Percentiles rank a stretch among this genome's conserved stretches.
Evolutionary conservation across 2,113 vertebrate species (phyloP).

Genomic region (Hemicordylus capensis): DNA sequence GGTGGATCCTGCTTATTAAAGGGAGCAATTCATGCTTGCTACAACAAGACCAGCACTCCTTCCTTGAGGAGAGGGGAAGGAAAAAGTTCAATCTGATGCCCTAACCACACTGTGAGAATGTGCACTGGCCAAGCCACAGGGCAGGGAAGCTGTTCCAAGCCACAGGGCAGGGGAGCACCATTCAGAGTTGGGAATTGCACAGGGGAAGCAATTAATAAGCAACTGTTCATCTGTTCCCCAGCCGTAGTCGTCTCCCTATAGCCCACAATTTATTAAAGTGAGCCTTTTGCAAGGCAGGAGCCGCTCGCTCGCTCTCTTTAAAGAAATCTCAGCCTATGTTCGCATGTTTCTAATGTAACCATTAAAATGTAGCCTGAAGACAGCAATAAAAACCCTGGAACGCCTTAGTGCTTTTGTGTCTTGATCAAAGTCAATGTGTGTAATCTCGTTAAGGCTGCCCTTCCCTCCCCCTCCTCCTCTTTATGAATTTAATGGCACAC

Average conservation of each 20-base stretch:
- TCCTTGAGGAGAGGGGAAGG: too few relatives aligned
- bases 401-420: conserved; percentile 85
- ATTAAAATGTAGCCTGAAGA: conserved; percentile 94
- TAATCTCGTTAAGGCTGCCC: conserved; percentile 90
- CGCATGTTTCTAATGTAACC: conserved; percentile 85
- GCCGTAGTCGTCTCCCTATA: conserved; percentile 71
- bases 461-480: conserved; percentile 65
- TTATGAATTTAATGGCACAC: conserved; percentile 80
- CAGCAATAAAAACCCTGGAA: conserved; percentile 90
- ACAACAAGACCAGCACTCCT: too few relatives aligned
- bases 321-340: conserved; percentile 76
- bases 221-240: conserved; percentile 76
- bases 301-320: conserved; percentile 53
- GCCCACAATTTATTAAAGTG: conserved; percentile 77
- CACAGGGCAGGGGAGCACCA: neutral
- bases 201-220: conserved; percentile 81
- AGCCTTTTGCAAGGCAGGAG: conserved; percentile 65
- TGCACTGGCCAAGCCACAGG: conserved; percentile 13
- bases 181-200: conserved; percentile 63
- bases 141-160: too few relatives aligned
- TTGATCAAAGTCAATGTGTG: conserved; percentile 91
- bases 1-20: too few relatives aligned
- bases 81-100: neutral
- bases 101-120: neutral
- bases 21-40: too few relatives aligned